These are phyloP conservation scores for Agrotis exclamationis DNA, from an alignment of 2,888 invertebrate genomes.

Conservation along the genomic window DNA sequence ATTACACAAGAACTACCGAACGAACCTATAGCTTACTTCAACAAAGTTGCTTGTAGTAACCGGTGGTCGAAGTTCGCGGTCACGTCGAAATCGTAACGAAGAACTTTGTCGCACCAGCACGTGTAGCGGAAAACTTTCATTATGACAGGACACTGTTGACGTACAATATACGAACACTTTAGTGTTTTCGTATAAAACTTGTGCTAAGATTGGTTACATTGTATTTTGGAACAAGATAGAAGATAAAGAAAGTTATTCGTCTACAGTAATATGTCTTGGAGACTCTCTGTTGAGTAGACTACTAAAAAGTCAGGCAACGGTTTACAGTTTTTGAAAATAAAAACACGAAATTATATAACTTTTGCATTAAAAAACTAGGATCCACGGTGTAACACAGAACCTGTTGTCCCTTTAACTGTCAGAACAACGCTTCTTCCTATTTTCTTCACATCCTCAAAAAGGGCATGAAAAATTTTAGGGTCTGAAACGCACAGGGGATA, in stretches of 20 bases:
- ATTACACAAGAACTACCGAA: conserved; percentile 15
- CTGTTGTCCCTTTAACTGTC: no score
- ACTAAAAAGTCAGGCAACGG: no score
- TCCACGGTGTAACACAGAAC: no score
- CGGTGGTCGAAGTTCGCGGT: conserved; percentile 51
- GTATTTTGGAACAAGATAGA: conserved; percentile 17
- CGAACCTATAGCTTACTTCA: conserved; percentile 8
- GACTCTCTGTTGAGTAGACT: background rate
- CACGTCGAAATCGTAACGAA: conserved; percentile 55
- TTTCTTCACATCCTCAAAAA: no score
- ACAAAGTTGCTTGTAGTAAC: conserved; percentile 51
- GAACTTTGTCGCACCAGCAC: conserved; percentile 55
- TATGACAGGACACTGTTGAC: conserved; percentile 40
- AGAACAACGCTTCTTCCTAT: no score
- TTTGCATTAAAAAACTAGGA: no score
- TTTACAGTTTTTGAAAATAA: no score
- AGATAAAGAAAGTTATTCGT: background rate
- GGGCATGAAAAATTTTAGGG: no score
- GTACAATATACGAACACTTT: conserved; percentile 34
- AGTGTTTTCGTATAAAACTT: conserved; percentile 41
- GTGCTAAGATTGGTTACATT: conserved; percentile 33
- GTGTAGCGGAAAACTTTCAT: conserved; percentile 55
- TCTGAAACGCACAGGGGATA: no score
- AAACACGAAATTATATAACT: no score
- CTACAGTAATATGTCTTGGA: conserved; percentile 1